Percentiles rank a stretch among this genome's conserved stretches.
These are phyloP conservation scores for Colinus virginianus DNA, from an alignment of 2,113 vertebrate genomes.

Conservation along the genomic window DNA sequence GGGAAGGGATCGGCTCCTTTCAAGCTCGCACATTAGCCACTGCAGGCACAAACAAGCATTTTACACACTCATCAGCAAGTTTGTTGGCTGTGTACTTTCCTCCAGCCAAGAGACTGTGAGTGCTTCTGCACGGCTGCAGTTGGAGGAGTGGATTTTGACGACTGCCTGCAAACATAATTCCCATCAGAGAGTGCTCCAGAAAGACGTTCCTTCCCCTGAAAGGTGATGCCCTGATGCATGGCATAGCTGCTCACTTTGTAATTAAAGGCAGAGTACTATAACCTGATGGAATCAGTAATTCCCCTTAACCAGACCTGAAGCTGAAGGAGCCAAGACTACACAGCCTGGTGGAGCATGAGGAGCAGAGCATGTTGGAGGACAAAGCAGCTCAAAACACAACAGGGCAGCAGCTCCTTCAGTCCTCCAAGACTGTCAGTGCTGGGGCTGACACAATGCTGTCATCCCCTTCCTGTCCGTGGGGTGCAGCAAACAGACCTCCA, in stretches of 20 bases:
- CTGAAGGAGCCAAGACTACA: background rate
- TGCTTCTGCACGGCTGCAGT: background rate
- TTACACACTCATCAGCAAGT: background rate
- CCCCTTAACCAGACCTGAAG: background rate
- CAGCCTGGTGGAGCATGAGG: rapidly evolving
- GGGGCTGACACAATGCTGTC: background rate
- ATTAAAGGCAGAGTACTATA: background rate
- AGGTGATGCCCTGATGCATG: rapidly evolving
- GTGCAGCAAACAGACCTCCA: background rate
- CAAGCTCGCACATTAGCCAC: background rate
- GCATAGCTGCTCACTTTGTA: background rate
- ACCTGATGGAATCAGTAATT: background rate
- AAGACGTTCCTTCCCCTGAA: background rate
- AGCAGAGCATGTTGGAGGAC: rapidly evolving
- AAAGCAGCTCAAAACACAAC: background rate
- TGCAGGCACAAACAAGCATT: background rate
- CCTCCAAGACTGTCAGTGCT: background rate
- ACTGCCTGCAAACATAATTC: background rate
- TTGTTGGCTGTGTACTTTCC: background rate
- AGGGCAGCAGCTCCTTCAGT: background rate
- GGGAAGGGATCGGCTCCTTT: background rate
- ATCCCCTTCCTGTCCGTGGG: background rate
- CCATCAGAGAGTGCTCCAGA: background rate
- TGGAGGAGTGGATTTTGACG: background rate
- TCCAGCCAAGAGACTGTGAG: background rate